phyloP scores from a whole-genome alignment of 2,888 invertebrate species.

The Coremacera marginata region DNA sequence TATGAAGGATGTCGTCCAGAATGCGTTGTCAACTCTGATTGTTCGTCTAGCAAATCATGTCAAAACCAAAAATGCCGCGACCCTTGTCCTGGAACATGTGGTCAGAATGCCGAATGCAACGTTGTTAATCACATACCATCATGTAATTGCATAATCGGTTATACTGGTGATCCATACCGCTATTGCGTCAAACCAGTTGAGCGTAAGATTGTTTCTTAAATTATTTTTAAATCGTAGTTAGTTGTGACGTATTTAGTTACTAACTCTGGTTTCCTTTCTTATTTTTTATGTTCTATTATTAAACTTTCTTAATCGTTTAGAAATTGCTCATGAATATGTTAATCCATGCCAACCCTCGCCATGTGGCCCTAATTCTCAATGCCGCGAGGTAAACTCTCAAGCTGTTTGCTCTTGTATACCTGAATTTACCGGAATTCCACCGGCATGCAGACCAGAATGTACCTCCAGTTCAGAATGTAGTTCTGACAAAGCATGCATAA shows the following conservation, averaged over 20 bases:
- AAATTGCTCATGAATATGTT: constrained; percentile 69
- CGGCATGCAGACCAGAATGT: constrained; percentile 81
- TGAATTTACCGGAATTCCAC: constrained; percentile 77
- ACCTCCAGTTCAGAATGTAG: constrained; percentile 79
- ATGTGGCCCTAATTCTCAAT: constrained; percentile 83
- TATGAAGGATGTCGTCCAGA: constrained; percentile 83
- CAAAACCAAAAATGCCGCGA: constrained; percentile 80
- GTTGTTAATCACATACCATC: constrained; percentile 79
- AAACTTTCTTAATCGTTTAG: constrained; percentile 71
- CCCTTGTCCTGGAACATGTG: constrained; percentile 83
- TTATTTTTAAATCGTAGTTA: constrained; percentile 43
- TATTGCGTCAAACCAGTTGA: constrained; percentile 70
- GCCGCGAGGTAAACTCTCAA: constrained; percentile 76
- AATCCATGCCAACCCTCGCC: constrained; percentile 73
- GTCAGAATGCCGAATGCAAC: constrained; percentile 79
- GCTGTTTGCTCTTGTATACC: constrained; percentile 80
- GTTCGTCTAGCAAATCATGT: constrained; percentile 79
- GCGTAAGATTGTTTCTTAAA: constrained; percentile 61
- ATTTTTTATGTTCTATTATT: constrained; percentile 69
- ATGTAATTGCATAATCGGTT: constrained; percentile 77
- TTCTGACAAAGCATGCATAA: constrained; percentile 77
- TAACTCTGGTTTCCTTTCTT: constrained; percentile 46
- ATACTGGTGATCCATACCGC: constrained; percentile 74
- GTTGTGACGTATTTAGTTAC: constrained; percentile 52
- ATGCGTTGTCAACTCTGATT: constrained; percentile 80